Evolutionary conservation across 2,888 invertebrate genomes (phyloP).

Genomic region (Leptopilina syphax): DNA sequence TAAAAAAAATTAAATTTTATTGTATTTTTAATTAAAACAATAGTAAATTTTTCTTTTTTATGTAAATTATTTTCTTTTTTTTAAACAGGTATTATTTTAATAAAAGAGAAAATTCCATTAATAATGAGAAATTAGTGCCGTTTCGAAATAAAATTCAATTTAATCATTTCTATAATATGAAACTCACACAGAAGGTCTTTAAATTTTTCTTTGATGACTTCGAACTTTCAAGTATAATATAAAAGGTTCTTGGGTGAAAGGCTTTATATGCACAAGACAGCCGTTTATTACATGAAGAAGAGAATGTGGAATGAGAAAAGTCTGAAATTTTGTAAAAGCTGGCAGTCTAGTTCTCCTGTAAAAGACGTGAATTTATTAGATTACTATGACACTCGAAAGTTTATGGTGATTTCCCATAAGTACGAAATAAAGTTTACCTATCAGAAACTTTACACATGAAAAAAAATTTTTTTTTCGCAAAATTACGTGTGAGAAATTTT

Average conservation of each 20-base stretch:
- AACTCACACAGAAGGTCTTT: not conserved
- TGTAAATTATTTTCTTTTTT: not conserved
- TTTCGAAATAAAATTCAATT: not conserved
- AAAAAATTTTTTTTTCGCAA: not conserved
- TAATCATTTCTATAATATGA: constrained; percentile 2
- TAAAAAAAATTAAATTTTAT: too few species aligned
- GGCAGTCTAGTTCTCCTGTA: constrained; percentile 13
- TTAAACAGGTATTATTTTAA: not conserved
- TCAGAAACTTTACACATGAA: not conserved
- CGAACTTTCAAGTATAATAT: constrained; percentile 9
- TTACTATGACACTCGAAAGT: constrained; percentile 19
- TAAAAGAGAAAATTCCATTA: not conserved
- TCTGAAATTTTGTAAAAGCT: constrained; percentile 34
- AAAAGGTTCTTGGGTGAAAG: constrained; percentile 5
- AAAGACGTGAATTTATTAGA: constrained; percentile 30
- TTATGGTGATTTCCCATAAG: constrained; percentile 14
- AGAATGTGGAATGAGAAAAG: constrained; percentile 26
- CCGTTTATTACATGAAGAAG: constrained; percentile 21
- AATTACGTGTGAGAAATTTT: not conserved
- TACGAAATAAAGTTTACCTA: not conserved
- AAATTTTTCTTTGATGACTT: constrained; percentile 25
- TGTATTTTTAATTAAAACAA: not conserved
- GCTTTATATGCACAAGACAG: constrained; percentile 26
- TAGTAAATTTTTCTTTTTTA: not conserved
- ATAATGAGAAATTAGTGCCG: not conserved